Conservation (phyloP, 2,113 vertebrate genomes). For the Anguilla rostrata region DNA sequence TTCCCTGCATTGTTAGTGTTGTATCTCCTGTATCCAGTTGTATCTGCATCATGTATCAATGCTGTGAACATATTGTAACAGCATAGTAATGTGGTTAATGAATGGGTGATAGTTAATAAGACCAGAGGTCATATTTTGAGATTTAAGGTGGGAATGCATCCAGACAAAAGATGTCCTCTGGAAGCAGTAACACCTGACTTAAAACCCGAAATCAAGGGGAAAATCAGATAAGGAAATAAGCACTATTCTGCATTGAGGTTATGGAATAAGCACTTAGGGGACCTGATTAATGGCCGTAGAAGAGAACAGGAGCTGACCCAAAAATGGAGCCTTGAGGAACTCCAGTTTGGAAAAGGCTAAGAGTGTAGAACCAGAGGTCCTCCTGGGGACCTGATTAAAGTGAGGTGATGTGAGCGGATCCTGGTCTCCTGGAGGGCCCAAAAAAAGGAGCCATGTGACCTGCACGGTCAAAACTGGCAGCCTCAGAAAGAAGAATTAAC, state of each 20-base stretch:
- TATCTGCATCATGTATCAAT: no score
- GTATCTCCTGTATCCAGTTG: no score
- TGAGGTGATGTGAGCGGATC: no score
- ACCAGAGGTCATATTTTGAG: neutral
- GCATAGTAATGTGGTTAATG: no score
- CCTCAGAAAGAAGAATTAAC: neutral
- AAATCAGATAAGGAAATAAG: neutral
- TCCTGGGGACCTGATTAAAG: no score
- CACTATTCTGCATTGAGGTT: neutral
- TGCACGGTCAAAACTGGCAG: neutral
- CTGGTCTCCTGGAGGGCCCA: neutral
- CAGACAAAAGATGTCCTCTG: neutral
- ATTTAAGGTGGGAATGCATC: neutral
- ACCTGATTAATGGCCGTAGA: neutral
- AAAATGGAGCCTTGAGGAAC: neutral
- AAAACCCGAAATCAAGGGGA: neutral
- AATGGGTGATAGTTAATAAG: neutral
- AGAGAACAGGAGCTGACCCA: neutral
- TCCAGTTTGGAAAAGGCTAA: neutral
- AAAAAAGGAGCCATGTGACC: neutral
- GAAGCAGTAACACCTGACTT: neutral
- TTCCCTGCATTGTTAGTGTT: neutral
- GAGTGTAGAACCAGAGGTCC: neutral
- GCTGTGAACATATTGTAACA: no score
- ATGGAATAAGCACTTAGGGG: neutral